phyloP scores from a whole-genome alignment of 2,888 invertebrate species.

The Leptinotarsa juncta region DNA sequence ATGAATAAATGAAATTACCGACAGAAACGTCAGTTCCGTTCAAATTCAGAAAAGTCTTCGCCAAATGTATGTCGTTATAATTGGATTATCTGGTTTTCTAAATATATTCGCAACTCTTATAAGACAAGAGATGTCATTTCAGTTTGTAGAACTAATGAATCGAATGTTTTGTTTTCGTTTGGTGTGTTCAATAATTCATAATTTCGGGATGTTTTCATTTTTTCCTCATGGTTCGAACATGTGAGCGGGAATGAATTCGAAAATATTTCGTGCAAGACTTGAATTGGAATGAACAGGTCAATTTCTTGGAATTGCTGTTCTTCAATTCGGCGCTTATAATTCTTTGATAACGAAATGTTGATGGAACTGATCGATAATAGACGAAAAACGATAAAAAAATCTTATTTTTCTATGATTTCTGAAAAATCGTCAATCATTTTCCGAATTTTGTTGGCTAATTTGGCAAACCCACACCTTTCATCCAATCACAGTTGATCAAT shows the following conservation, averaged over 20 bases:
- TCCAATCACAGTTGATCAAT: too few species aligned
- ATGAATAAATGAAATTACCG: slow-evolving; percentile 50
- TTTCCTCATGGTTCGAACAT: not conserved
- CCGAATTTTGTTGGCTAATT: too few species aligned
- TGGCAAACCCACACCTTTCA: too few species aligned
- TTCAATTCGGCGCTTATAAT: not conserved
- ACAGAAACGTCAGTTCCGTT: slow-evolving; percentile 39
- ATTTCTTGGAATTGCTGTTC: not conserved
- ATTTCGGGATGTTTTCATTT: slow-evolving; percentile 1
- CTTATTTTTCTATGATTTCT: not conserved
- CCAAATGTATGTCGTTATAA: slow-evolving; percentile 43
- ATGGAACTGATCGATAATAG: too few species aligned
- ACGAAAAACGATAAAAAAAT: too few species aligned
- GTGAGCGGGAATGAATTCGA: not conserved
- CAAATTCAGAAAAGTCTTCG: slow-evolving; percentile 29
- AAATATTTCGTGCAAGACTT: not conserved
- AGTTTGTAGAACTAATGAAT: slow-evolving; percentile 19
- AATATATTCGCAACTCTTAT: slow-evolving; percentile 39
- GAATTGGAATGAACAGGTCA: not conserved
- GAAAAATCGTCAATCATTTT: too few species aligned
- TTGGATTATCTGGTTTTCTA: slow-evolving; percentile 41
- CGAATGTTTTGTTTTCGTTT: not conserved
- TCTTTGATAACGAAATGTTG: not conserved
- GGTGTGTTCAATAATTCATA: slow-evolving; percentile 12
- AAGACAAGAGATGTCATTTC: slow-evolving; percentile 1